phyloP scores from a whole-genome alignment of 2,113 vertebrate species.

The Salvelinus sp. region DNA sequence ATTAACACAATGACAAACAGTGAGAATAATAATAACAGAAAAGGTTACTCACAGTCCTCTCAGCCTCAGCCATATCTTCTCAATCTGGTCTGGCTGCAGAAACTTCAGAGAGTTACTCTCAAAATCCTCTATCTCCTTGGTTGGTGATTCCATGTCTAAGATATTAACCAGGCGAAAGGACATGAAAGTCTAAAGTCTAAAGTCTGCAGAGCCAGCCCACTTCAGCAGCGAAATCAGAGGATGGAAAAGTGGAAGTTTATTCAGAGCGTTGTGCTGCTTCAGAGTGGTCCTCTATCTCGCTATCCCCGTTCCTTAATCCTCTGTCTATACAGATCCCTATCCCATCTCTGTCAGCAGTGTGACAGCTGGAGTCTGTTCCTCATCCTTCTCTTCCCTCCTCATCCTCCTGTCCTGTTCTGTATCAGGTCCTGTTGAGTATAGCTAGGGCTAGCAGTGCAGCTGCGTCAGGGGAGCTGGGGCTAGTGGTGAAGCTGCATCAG shows the following conservation, averaged over 20 bases:
- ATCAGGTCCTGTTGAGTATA: background rate
- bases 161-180: conserved; percentile 50
- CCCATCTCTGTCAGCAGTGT: conserved; percentile 46
- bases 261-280: background rate
- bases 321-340: background rate
- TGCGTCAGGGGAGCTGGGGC: background rate
- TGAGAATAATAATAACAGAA: background rate
- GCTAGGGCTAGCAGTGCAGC: conserved; percentile 1
- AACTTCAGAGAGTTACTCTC: conserved; percentile 92
- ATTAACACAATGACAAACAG: background rate
- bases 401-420: conserved; percentile 8
- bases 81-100: conserved; percentile 88
- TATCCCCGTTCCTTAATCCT: background rate
- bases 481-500: background rate
- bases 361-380: conserved; percentile 52
- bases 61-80: conserved; percentile 93
- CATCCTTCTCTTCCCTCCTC: conserved; percentile 17
- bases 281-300: background rate
- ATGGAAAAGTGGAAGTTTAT: background rate
- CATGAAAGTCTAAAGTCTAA: conserved; percentile 38
- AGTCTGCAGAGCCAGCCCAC: conserved; percentile 23
- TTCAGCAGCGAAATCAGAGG: background rate
- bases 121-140: conserved; percentile 93
- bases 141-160: conserved; percentile 86
- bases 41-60: conserved; percentile 85